Percentiles rank a stretch among this genome's conserved stretches.
phyloP scores from a whole-genome alignment of 2,888 invertebrate genomes.

The Cosmia pyralina region DNA sequence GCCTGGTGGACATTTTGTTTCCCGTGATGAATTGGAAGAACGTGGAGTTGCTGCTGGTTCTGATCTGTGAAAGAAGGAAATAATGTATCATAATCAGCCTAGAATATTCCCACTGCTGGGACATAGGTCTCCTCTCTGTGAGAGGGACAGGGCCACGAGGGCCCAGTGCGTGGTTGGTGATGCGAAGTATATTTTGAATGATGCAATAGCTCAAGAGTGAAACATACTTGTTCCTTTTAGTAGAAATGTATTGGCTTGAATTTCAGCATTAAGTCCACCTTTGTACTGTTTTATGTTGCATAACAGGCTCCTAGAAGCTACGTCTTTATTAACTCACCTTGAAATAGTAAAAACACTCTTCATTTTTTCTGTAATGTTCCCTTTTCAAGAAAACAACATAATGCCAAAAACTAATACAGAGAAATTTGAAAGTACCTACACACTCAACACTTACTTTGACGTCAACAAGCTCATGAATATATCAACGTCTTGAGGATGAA shows the following conservation, averaged over 20 bases:
- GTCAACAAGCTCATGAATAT: constrained; percentile 77
- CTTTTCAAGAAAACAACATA: not conserved
- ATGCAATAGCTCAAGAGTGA: not conserved
- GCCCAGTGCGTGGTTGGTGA: too few species aligned
- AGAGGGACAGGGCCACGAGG: too few species aligned
- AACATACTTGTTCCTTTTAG: not conserved
- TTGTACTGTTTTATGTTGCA: not conserved
- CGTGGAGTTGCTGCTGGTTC: constrained; percentile 56
- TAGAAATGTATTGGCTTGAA: not conserved
- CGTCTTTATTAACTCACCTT: not conserved
- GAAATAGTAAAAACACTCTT: not conserved
- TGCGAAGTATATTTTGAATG: not conserved
- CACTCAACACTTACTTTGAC: constrained; percentile 73
- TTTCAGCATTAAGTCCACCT: not conserved
- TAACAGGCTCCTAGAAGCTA: not conserved
- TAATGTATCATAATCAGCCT: too few species aligned
- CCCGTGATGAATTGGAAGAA: constrained; percentile 70
- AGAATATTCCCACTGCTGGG: too few species aligned
- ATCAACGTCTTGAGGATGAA: constrained; percentile 83
- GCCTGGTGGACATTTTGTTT: constrained; percentile 76
- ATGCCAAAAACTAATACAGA: not conserved
- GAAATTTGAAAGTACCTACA: not conserved
- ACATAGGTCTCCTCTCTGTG: too few species aligned
- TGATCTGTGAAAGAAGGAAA: constrained; percentile 58
- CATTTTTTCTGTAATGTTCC: not conserved